A percentile compares a stretch with the other conserved stretches of the same genome.
phyloP scores from a whole-genome alignment of 2,113 vertebrate genomes.

The Oceanodroma tethys region DNA sequence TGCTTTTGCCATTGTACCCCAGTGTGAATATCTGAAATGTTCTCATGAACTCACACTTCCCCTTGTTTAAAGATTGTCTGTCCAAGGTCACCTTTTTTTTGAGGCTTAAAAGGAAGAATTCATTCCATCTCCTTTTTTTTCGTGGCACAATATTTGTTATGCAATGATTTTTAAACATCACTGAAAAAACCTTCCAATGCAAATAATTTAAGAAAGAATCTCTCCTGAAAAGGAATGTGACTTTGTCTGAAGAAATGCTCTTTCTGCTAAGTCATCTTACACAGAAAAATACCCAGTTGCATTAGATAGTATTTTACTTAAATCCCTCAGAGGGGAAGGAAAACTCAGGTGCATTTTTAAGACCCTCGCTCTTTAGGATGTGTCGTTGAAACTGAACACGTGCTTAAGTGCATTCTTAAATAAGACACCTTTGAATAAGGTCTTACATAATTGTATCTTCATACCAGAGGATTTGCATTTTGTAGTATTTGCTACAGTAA shows the following conservation, averaged over 20 bases:
- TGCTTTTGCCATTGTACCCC: not conserved
- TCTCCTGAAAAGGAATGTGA: not conserved
- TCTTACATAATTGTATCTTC: constrained; percentile 46
- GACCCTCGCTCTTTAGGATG: constrained; percentile 14
- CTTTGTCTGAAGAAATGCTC: constrained; percentile 14
- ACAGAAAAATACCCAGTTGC: not conserved
- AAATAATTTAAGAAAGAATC: not conserved
- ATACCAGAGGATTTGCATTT: constrained; percentile 20
- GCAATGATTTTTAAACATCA: constrained; percentile 8
- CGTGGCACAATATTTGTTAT: not conserved
- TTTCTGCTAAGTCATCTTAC: constrained; percentile 55
- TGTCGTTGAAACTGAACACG: not conserved
- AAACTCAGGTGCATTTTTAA: not conserved
- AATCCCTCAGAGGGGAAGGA: not conserved
- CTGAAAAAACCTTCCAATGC: not conserved
- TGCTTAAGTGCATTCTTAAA: constrained; percentile 33
- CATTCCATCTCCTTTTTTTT: not conserved
- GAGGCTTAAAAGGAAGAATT: not conserved
- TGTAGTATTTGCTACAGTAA: constrained; percentile 38
- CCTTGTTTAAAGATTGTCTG: not conserved
- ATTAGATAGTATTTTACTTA: not conserved
- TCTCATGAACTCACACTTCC: not conserved
- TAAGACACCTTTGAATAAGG: not conserved
- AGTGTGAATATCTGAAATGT: not conserved
- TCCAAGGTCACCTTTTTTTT: not conserved